Evolutionary conservation across 2,113 vertebrate species (phyloP), one percentile per base, ranked within the genome.

Genomic region (Chauna torquata): DNA sequence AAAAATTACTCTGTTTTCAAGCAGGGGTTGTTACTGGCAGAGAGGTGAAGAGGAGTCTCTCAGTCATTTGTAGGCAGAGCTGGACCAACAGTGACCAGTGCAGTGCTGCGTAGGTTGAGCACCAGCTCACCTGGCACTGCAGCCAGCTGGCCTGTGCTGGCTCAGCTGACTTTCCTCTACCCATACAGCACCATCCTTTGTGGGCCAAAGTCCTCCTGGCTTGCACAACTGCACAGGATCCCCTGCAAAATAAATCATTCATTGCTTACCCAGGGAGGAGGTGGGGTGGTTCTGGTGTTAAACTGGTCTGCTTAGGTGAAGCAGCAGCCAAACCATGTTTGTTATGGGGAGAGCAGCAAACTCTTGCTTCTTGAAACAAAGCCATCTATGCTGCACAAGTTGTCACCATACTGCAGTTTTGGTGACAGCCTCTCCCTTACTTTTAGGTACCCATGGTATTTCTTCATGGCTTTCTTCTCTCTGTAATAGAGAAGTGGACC

Each of bases 71-170:
- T 27, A 45, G 30, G 40, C 30, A 24, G 77, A n/a, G 6, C 6
- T 13, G 6, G 50, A 82, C 42, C 25, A 2, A n/a, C 45, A 47
- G 36, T 5, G 17, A 10, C 6, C 47, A 82, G 16, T 47, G 16
- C 2, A 12, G 2, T 20, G 1, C 58, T 4, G 50, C 1, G 0
- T 5, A 15, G 38, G 2, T 12, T 52, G 47, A 54, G 22, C 40
- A 4, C 2, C 62, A 27, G 57, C 40, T 58, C 36, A 1, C 8
- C 8, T 36, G 47, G 4, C 38, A 64, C 59, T 42, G 50, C 25
- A 9, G 9, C 6, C 32, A 74, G 44, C 20, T 32, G 4, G 50
- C 3, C 25, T 20, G 3, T 0, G 28, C 32, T 40, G 81, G 28
- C n/a, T 62, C 4, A 3, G 52, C 34, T 6, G 57, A 25, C 57